Percentiles rank a stretch among this genome's conserved stretches.
Conservation (phyloP, 1,140 invertebrate species). For the Ctenoplectra terminalis region DNA sequence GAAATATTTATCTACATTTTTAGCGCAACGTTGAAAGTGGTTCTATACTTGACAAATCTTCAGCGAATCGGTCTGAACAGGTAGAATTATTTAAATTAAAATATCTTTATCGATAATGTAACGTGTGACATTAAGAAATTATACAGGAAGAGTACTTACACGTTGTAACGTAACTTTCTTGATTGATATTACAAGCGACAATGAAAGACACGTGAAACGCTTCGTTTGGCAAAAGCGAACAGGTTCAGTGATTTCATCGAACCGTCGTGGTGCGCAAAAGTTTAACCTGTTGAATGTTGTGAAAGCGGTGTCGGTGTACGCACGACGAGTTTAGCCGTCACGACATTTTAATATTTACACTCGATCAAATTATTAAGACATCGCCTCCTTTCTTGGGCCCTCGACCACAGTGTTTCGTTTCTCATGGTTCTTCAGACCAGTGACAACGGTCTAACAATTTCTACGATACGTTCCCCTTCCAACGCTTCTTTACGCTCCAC, state of each 20-base stretch:
- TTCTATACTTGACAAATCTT: no score
- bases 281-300: slow-evolving; percentile 7
- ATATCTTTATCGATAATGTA: no score
- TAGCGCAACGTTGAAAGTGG: neutral
- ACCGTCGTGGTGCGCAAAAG: slow-evolving; percentile 15
- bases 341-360: slow-evolving; percentile 4
- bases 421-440: neutral
- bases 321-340: slow-evolving; percentile 23
- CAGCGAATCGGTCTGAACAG: no score
- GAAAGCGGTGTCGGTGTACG: neutral
- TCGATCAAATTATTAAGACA: slow-evolving; percentile 10
- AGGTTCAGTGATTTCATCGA: slow-evolving; percentile 10
- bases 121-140: no score
- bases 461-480: neutral
- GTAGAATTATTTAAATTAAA: no score
- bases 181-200: neutral
- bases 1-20: no score
- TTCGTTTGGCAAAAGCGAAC: neutral
- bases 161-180: neutral
- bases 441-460: slow-evolving; percentile 1
- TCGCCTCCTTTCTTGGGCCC: neutral
- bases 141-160: no score
- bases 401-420: neutral
- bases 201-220: neutral
- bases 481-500: neutral